These are phyloP conservation scores for Rhagologus leucostigma DNA, from an alignment of 2,113 vertebrate genomes.

Conservation along the genomic window DNA sequence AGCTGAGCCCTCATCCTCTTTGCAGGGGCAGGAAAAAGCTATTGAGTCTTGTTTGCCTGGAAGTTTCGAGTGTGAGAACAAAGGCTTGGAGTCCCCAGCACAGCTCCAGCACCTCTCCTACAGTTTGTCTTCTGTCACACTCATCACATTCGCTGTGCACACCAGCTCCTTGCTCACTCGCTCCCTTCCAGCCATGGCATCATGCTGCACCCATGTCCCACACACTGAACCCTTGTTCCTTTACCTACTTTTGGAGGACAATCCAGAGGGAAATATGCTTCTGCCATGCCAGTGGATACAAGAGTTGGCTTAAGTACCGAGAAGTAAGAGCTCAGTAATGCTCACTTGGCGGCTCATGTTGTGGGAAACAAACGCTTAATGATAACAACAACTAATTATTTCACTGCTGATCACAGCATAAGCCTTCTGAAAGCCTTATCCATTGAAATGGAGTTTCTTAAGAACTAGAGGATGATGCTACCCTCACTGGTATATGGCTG, in stretches of 20 bases:
- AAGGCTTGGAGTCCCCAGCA: background rate
- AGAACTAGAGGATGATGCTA: background rate
- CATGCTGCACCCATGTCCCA: background rate
- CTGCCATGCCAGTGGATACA: background rate
- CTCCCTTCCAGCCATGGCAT: background rate
- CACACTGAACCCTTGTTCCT: background rate
- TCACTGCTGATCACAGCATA: background rate
- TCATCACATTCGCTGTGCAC: background rate
- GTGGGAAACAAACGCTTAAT: background rate
- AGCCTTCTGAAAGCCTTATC: background rate
- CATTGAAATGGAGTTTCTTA: background rate
- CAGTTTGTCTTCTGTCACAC: background rate
- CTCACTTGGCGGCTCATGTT: background rate
- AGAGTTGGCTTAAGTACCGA: background rate
- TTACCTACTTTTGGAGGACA: background rate
- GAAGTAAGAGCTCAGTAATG: background rate
- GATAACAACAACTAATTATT: background rate
- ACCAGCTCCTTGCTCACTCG: rapidly evolving
- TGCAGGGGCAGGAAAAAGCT: background rate
- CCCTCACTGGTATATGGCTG: background rate
- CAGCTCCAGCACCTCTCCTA: background rate
- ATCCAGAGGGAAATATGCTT: background rate
- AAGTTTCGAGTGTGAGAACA: background rate
- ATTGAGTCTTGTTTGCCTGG: background rate
- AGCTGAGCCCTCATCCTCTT: background rate